These are phyloP conservation scores for Rhabdornis inornatus DNA, from an alignment of 2,113 vertebrate species.

Conservation along the genomic window DNA sequence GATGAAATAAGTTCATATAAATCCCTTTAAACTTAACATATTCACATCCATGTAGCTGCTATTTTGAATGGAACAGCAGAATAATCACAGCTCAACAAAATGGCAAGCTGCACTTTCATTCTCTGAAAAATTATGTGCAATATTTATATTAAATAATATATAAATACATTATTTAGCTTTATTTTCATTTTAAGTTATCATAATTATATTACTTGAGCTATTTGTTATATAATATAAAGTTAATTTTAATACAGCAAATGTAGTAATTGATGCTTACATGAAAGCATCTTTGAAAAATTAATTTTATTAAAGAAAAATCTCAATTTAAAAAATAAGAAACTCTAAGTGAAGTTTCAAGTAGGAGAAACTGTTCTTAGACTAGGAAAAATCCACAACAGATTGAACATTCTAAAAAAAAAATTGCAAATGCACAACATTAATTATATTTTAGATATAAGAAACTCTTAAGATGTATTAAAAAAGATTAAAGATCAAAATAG, in stretches of 20 bases:
- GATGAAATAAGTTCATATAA: neutral
- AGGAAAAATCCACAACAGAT: slow-evolving; percentile 1
- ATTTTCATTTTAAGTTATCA: neutral
- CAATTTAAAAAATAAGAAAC: neutral
- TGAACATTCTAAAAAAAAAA: neutral
- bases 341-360: neutral
- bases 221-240: neutral
- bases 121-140: neutral
- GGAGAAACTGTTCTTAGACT: neutral
- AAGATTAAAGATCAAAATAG: neutral
- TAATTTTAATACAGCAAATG: neutral
- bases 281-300: neutral
- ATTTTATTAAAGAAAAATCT: neutral
- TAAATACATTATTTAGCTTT: neutral
- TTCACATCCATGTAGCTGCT: neutral
- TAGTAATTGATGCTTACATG: neutral
- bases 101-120: neutral
- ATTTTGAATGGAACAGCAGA: neutral
- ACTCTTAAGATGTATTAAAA: neutral
- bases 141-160: neutral
- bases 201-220: neutral
- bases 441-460: neutral
- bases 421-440: neutral
- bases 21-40: neutral
- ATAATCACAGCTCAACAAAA: neutral